These are phyloP conservation scores for Gallinago paraguaiae DNA, from an alignment of 2,113 vertebrate species.

Conservation along the genomic window DNA sequence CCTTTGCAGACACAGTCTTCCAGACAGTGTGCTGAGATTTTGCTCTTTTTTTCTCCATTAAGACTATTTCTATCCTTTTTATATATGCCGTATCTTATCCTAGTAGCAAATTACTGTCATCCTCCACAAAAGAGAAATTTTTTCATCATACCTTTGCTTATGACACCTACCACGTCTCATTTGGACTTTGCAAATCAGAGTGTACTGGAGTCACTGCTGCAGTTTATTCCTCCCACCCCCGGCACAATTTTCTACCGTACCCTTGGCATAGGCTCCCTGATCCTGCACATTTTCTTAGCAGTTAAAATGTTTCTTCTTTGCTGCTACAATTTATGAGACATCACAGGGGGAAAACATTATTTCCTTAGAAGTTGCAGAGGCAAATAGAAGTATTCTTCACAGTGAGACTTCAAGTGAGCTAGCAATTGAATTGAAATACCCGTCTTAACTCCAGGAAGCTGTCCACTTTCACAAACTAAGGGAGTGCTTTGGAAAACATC, in stretches of 20 bases:
- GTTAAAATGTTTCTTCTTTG: too few relatives aligned
- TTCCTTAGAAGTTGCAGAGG: neutral
- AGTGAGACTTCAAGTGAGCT: neutral
- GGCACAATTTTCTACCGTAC: neutral
- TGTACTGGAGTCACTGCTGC: neutral
- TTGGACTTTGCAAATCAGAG: neutral
- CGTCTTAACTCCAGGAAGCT: neutral
- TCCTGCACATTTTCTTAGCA: neutral
- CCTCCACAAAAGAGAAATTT: neutral
- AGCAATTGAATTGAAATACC: neutral
- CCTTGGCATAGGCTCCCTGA: neutral
- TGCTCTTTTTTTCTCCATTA: neutral
- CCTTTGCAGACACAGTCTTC: neutral
- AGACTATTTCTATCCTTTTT: neutral
- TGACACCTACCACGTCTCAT: neutral
- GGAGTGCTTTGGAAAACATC: neutral
- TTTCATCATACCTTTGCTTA: neutral
- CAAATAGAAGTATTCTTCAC: neutral
- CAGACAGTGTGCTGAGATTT: neutral
- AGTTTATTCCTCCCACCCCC: neutral
- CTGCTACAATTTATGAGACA: neutral
- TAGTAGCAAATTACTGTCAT: neutral
- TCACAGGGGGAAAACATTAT: neutral
- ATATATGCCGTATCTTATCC: neutral
- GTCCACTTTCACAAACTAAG: neutral